Evolutionary conservation across 2,113 vertebrate species (phyloP).

Genomic region (Alligator sinensis): DNA sequence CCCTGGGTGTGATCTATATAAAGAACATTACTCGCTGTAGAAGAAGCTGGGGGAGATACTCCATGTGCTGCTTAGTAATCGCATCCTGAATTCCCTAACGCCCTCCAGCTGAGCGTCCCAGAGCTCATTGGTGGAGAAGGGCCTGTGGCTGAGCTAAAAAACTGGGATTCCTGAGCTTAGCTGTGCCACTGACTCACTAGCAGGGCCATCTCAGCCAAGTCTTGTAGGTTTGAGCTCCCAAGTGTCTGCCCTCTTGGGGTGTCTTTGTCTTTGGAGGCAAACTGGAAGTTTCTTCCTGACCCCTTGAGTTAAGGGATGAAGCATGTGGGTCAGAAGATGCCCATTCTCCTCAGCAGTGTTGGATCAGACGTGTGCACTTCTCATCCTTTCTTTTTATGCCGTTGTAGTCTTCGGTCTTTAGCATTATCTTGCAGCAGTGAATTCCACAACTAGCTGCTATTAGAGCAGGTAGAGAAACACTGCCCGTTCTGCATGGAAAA

Average conservation of each 20-base stretch:
- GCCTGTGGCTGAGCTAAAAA: not conserved
- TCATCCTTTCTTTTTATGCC: too few species aligned
- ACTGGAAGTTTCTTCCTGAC: too few species aligned
- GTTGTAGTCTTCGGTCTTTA: too few species aligned
- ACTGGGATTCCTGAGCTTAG: not conserved
- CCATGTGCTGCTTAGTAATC: not conserved
- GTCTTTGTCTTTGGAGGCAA: too few species aligned
- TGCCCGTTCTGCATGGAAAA: too few species aligned
- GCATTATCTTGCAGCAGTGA: too few species aligned
- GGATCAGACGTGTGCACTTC: too few species aligned
- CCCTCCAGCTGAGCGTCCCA: not conserved
- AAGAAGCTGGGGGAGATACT: not conserved
- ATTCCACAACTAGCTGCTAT: too few species aligned
- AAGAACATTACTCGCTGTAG: not conserved
- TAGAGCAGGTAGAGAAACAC: too few species aligned
- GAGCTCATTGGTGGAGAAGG: not conserved
- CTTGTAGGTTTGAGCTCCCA: not conserved
- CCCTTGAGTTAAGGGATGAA: too few species aligned
- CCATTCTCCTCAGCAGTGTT: too few species aligned
- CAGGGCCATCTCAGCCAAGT: not conserved
- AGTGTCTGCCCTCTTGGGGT: not conserved
- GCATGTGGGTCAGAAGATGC: too few species aligned
- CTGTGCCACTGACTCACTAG: not conserved
- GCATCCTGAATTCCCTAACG: not conserved
- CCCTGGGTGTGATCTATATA: not conserved